Conservation (phyloP, 2,888 invertebrate genomes). For the Lepidochrysops patricia region DNA sequence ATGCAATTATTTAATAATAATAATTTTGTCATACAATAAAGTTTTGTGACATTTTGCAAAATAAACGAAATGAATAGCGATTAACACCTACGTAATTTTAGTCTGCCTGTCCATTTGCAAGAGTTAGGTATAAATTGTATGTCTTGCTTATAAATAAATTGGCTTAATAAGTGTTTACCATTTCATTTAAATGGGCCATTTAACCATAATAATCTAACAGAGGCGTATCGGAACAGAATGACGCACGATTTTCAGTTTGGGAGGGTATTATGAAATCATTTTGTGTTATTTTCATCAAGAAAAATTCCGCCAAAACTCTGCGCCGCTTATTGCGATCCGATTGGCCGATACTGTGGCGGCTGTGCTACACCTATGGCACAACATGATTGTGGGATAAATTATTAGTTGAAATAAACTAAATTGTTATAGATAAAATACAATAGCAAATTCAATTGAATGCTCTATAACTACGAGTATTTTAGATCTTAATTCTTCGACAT, state of each 20-base stretch:
- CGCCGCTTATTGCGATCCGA: too few species aligned
- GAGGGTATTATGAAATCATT: neutral
- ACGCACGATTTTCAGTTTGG: neutral
- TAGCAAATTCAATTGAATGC: too few species aligned
- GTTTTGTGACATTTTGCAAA: neutral
- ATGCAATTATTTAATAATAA: too few species aligned
- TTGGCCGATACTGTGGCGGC: too few species aligned
- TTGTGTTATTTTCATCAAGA: too few species aligned
- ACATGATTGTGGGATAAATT: too few species aligned
- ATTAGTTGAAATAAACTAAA: too few species aligned
- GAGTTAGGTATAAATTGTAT: neutral
- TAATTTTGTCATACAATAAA: neutral
- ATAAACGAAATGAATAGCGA: neutral
- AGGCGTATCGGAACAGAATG: neutral
- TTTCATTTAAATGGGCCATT: neutral
- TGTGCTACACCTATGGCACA: too few species aligned
- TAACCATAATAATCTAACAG: neutral
- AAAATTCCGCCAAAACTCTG: too few species aligned
- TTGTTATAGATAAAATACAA: too few species aligned
- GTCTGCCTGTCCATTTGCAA: neutral
- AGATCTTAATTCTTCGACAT: neutral
- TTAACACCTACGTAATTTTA: constrained; percentile 1
- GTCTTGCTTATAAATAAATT: neutral
- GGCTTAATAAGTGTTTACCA: neutral
- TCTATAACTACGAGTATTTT: neutral